Conservation (phyloP, 2,888 invertebrate species). For the Bombyx huttoni region DNA sequence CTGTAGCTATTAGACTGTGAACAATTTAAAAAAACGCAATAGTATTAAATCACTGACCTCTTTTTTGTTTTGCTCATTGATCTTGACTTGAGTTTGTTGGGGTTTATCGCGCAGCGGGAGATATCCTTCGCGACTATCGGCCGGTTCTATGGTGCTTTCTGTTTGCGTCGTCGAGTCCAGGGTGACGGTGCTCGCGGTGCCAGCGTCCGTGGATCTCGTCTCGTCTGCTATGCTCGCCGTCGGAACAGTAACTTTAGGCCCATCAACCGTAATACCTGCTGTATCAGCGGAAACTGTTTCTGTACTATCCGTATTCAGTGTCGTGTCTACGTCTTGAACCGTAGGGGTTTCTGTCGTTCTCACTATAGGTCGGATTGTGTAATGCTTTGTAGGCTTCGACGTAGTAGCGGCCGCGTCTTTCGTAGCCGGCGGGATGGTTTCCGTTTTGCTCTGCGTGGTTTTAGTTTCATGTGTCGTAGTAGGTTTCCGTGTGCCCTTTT, state of each 20-base stretch:
- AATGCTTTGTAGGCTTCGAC: constrained; percentile 62
- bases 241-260: constrained; percentile 37
- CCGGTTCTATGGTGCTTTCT: constrained; percentile 51
- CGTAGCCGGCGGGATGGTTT: constrained; percentile 29
- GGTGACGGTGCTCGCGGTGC: constrained; percentile 42
- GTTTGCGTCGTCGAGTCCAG: constrained; percentile 42
- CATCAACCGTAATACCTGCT: constrained; percentile 41
- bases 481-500: constrained; percentile 49
- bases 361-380: constrained; percentile 63
- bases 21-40: constrained; percentile 41
- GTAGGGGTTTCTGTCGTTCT: constrained; percentile 52
- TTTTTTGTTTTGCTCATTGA: constrained; percentile 69
- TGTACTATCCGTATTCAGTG: constrained; percentile 62
- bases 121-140: constrained; percentile 64
- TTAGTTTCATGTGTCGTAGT: constrained; percentile 43
- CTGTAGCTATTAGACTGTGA: constrained; percentile 55
- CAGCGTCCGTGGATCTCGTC: constrained; percentile 42
- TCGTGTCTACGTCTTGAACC: constrained; percentile 58
- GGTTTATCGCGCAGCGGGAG: constrained; percentile 63
- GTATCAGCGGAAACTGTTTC: constrained; percentile 59
- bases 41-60: constrained; percentile 64
- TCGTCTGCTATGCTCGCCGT: constrained; percentile 47
- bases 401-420: constrained; percentile 43
- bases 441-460: constrained; percentile 44
- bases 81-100: constrained; percentile 62